Evolutionary conservation across 2,888 invertebrate species (phyloP), one percentile per base, ranked within the genome.

Genomic region (Ophion costatus): DNA sequence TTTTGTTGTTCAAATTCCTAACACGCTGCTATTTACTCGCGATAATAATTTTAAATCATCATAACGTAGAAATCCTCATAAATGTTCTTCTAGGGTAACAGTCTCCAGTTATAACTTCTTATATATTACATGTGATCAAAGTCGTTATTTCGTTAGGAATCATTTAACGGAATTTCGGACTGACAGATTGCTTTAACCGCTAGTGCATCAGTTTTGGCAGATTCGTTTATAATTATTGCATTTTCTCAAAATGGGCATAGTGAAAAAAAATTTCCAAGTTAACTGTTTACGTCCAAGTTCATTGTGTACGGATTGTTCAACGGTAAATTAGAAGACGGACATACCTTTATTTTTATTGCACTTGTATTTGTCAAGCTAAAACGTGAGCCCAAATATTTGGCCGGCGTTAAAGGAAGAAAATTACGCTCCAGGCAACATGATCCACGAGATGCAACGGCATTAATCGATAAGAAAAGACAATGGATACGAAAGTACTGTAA

Each of bases 1-100:
- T 14, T 14, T 51, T 51, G 17, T 51, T 51, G 51, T 51, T 45
- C 17, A 24, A 69, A 69, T 69, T 29, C 20, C 9, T 51, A 51
- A 69, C 69, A 69, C 51, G 17, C n/a, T 9, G 45, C 51, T 51
- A 51, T 51, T 69, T 45, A 69, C 45, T 51, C 51, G 17, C 17
- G 51, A 51, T 51, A 51, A 51, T 51, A 17, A 51, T 51, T 17
- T 51, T 17, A 17, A 51, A 51, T 51, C 0, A 51, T 51, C 51
- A 17, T 51, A 51, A 51, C 51, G 17, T 51, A 51, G 51, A 51
- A 51, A 51, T 51, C 14, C 51, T 51, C 17, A 51, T 51, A 51
- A 51, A 51, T 51, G 17, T 17, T 17, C 17, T 17, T 2, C 17
- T 17, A 51, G 14, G 51, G 17, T 51, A 51, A 51, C 51, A 14